Conservation (phyloP, 2,113 vertebrate genomes). For the Xiphorhynchus elegans region DNA sequence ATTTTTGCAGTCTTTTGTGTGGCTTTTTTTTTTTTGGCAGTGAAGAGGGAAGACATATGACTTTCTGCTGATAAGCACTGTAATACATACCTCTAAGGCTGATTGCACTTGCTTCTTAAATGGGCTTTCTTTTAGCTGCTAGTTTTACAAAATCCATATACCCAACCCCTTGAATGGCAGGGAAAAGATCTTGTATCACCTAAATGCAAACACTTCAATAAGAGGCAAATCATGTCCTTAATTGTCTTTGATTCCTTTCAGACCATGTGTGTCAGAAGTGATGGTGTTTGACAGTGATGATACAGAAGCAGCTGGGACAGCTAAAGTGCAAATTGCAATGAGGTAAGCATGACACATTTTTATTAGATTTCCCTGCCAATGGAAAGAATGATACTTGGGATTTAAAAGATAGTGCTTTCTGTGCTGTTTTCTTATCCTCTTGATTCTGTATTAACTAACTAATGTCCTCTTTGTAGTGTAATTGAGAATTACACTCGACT, state of each 20-base stretch:
- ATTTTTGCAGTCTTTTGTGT: constrained; percentile 34
- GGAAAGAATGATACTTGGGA: not conserved
- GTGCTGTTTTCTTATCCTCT: not conserved
- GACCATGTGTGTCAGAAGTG: constrained; percentile 61
- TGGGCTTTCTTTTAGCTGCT: constrained; percentile 26
- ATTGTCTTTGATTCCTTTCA: constrained; percentile 53
- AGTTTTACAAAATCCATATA: constrained; percentile 12
- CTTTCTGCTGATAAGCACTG: constrained; percentile 57
- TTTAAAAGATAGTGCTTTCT: not conserved
- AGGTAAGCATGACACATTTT: constrained; percentile 68
- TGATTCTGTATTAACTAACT: not conserved
- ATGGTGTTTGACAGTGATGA: constrained; percentile 79
- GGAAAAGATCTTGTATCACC: not conserved
- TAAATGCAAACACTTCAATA: not conserved
- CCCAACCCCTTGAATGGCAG: not conserved
- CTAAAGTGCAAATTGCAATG: constrained; percentile 90
- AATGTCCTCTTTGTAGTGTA: not conserved
- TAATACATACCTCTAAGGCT: constrained; percentile 36
- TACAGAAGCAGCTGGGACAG: constrained; percentile 71
- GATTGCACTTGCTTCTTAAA: constrained; percentile 22
- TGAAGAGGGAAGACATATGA: constrained; percentile 35
- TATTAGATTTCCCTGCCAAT: not conserved
- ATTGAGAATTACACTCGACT: not conserved
- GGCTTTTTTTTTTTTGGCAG: constrained; percentile 19
- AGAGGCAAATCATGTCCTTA: not conserved